Conservation (phyloP, 2,888 invertebrate genomes). For the Cryptus armator region DNA sequence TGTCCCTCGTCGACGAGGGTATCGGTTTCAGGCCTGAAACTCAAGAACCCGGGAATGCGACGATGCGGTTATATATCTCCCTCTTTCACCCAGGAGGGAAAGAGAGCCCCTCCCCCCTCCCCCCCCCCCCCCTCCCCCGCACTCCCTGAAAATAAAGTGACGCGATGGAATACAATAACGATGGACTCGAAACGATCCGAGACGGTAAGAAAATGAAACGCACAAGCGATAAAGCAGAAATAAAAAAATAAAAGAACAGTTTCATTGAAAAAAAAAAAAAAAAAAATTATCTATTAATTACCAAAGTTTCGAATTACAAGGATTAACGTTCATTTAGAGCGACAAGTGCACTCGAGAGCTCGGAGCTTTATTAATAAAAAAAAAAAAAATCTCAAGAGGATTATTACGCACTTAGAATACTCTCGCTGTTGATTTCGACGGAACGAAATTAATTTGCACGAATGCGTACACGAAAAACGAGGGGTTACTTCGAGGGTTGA, state of each 20-base stretch:
- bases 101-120: constrained; percentile 1
- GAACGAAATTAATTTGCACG: constrained; percentile 65
- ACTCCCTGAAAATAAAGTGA: constrained; percentile 60
- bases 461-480: constrained; percentile 32
- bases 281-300: constrained; percentile 21
- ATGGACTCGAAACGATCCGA: constrained; percentile 41
- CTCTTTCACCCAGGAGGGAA: constrained; percentile 13
- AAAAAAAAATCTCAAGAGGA: constrained; percentile 25
- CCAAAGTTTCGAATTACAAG: constrained; percentile 41
- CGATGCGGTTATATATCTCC: constrained; percentile 63
- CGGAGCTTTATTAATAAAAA: constrained; percentile 22
- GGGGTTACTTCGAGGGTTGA: constrained; percentile 5
- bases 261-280: not conserved
- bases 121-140: not conserved
- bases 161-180: constrained; percentile 50
- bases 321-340: constrained; percentile 36
- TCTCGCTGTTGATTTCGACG: constrained; percentile 55
- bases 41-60: constrained; percentile 76
- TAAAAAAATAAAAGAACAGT: not conserved
- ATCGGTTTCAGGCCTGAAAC: constrained; percentile 81
- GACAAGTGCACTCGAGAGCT: constrained; percentile 25
- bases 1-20: constrained; percentile 71
- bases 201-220: not conserved
- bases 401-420: constrained; percentile 17
- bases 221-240: constrained; percentile 2